Percentiles rank a stretch among this genome's conserved stretches.
phyloP scores from a whole-genome alignment of 1,140 invertebrate species.

The Eufriesea mexicana region DNA sequence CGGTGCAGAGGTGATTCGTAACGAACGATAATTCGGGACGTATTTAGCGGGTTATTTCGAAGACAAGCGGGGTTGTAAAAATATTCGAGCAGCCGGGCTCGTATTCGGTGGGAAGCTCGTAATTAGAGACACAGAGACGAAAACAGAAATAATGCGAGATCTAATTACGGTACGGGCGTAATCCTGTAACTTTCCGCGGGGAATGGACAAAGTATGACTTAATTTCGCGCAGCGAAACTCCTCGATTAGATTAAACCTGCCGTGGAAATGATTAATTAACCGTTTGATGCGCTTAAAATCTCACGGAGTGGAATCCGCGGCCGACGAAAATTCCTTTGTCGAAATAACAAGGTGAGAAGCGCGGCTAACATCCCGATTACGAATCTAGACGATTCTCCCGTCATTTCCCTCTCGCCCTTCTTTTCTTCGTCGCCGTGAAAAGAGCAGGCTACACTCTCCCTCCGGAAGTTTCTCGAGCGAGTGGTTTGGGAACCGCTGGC shows the following conservation, averaged over 20 bases:
- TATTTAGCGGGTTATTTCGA: too few species aligned
- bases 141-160: constrained; percentile 15
- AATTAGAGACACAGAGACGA: background rate
- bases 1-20: background rate
- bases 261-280: background rate
- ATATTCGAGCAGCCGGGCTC: background rate
- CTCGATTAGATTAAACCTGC: constrained; percentile 3
- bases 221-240: constrained; percentile 1
- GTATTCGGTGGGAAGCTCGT: background rate
- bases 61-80: background rate
- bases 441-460: background rate
- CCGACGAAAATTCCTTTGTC: background rate
- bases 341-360: background rate
- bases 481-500: background rate
- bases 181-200: constrained; percentile 6
- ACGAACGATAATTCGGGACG: background rate
- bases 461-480: background rate
- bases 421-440: background rate
- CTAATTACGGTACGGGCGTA: constrained; percentile 1
- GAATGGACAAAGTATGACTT: background rate
- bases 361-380: background rate
- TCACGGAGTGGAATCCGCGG: background rate
- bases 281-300: background rate
- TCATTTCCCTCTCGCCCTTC: background rate
- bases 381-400: background rate